Evolutionary conservation across 2,888 invertebrate species (phyloP), one percentile per base, ranked within the genome.

Genomic region (Tanypteryx hageni): DNA sequence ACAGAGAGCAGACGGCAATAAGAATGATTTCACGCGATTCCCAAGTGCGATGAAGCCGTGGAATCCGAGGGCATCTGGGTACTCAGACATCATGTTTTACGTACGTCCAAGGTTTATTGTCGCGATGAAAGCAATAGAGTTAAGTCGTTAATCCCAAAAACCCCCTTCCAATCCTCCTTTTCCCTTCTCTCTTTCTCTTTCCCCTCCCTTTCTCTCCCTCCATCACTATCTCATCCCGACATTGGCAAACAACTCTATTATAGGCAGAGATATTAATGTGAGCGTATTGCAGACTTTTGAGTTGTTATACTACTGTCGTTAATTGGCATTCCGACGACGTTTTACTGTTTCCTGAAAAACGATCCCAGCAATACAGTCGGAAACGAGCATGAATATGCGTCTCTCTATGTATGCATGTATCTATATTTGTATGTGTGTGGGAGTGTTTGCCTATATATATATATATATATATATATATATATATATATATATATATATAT

Each of bases 1-100:
- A n/a, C 22, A 0, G 13, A 0, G n/a, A 18, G 68, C 64, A 68
- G 89, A 89, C 68, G 27, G 86, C 86, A 61, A 86, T 86, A 86
- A 86, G 86, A 59, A 56, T 64, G 89, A 89, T 89, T 89, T 61
- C 64, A 89, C 64, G 61, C 61, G 89, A n/a, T 61, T 44, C 64
- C 89, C 61, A 31, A 64, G 64, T 68, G 89, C 61, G 64, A 89
- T 68, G 86, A 86, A 83, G 83, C 83, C 83, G 83, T 83, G 83
- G 83, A 83, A 57, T 31, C 27, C 59, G 85, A 31, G 85, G 86
- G 86, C 64, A 89, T 89, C 56, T 89, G 89, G 89, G 89, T 64
- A 89, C 89, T 89, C 89, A 89, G 89, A 89, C 89, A 64, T 89
- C 61, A 89, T 64, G 89, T 89, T 89, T 89, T 89, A 89, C 56